Evolutionary conservation across 2,888 invertebrate genomes (phyloP).

Genomic region (Caenorhabditis sp.): DNA sequence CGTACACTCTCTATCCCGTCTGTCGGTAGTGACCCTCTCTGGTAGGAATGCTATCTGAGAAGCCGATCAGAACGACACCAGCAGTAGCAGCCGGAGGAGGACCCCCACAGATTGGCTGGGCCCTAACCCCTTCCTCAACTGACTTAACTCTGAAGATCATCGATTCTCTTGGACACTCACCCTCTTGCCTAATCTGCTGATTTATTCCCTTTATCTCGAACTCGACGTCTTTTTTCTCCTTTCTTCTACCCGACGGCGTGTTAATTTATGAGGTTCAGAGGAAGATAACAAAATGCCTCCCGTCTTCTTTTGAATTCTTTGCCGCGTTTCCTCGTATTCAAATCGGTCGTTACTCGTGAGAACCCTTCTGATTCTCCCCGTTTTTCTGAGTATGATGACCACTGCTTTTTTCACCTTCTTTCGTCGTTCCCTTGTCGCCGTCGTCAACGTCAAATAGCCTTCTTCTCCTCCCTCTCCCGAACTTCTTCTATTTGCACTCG

Average conservation of each 20-base stretch:
- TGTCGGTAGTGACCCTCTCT: constrained; percentile 47
- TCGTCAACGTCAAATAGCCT: constrained; percentile 3
- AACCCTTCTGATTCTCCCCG: constrained; percentile 8
- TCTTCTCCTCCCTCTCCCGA: not conserved
- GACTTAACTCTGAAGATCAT: constrained; percentile 34
- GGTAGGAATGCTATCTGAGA: constrained; percentile 56
- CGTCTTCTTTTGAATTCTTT: constrained; percentile 15
- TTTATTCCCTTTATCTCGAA: constrained; percentile 48
- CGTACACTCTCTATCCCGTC: constrained; percentile 37
- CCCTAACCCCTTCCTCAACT: constrained; percentile 3
- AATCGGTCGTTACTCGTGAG: constrained; percentile 21
- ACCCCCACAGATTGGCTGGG: constrained; percentile 10
- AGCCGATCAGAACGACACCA: constrained; percentile 60
- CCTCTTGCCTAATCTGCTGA: constrained; percentile 32
- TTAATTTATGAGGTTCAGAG: constrained; percentile 53
- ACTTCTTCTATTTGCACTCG: constrained; percentile 49
- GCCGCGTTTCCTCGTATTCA: not conserved
- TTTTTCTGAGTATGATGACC: constrained; percentile 38
- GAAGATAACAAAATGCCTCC: constrained; percentile 31
- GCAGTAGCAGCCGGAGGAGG: constrained; percentile 27
- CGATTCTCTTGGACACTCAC: constrained; percentile 15
- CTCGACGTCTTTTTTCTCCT: constrained; percentile 27
- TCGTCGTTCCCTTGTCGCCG: constrained; percentile 10
- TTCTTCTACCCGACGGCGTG: constrained; percentile 40
- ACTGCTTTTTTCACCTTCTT: constrained; percentile 8